Evolutionary conservation across 2,797 vertebrate species (phyloP), one percentile per base, ranked within the genome.

Genomic region (Babyrousa celebensis): DNA sequence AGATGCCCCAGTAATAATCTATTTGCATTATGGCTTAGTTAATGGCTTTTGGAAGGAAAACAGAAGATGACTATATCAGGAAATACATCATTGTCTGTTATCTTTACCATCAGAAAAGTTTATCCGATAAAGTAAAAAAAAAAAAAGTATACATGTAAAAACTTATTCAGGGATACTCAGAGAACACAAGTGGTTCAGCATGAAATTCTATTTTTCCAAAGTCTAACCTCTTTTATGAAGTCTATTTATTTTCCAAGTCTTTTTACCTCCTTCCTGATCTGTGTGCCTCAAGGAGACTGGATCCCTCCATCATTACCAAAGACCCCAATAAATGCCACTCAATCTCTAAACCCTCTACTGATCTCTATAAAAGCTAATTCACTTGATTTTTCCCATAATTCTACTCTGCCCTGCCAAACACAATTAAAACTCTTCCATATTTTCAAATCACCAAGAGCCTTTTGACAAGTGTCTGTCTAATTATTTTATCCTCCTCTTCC

Each of bases 21-120:
- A 27, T 82, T 68, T 91, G 21, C 40, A 27, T 79, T 63, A 36
- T 8, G 12, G 12, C 25, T 94, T 78, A 40, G 4, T 79, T 86
- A 94, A 63, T 75, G 15, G 1, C n/a, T 94, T 52, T 88, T 70
- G 40, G 62, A 74, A 78, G 58, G 56, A 65, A 79, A 93, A 74
- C 10, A 80, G 15, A 91, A 12, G 4, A 36, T 85, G 90, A 25
- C 21, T 15, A 72, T 10, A 40, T 18, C 7, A 29, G 85, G 29
- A 27, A 63, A 82, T 9, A 18, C 40, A 27, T 20, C 60, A 52
- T 7, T 58, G 29, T 17, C 27, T 78, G 2, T 25, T 94, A 70
- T 29, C 20, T 71, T 27, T 82, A 18, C 11, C 18, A 91, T 67
- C 74, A 91, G 70, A 4, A 74, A 62, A 80, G 67, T 36, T 27